Percentiles rank a stretch among this genome's conserved stretches.
These are phyloP conservation scores for Trichonephila inaurata DNA, from an alignment of 1,140 invertebrate genomes.

Conservation along the genomic window DNA sequence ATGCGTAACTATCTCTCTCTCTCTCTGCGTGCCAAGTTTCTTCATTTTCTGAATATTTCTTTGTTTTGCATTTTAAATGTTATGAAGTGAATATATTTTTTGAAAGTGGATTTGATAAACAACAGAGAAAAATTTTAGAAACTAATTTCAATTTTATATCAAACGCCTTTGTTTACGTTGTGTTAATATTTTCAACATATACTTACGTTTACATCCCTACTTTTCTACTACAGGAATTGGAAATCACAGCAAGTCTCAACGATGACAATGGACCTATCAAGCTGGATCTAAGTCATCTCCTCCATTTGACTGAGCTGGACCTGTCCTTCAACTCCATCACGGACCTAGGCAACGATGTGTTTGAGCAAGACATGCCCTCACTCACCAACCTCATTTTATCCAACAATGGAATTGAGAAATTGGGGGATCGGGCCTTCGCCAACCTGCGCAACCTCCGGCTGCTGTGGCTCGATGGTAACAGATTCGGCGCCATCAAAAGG, in stretches of 20 bases:
- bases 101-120: too few relatives aligned
- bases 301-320: not conserved
- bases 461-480: slow-evolving; percentile 20
- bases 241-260: slow-evolving; percentile 14
- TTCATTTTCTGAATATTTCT: too few relatives aligned
- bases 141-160: too few relatives aligned
- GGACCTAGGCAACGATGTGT: slow-evolving; percentile 34
- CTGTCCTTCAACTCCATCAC: slow-evolving; percentile 34
- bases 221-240: not conserved
- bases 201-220: not conserved
- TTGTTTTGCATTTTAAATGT: too few relatives aligned
- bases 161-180: too few relatives aligned
- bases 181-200: too few relatives aligned
- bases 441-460: not conserved
- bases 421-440: slow-evolving; percentile 33
- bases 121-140: too few relatives aligned
- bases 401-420: slow-evolving; percentile 31
- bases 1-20: too few relatives aligned
- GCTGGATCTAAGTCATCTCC: slow-evolving; percentile 1
- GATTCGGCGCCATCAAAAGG: slow-evolving; percentile 33
- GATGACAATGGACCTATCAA: not conserved
- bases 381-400: slow-evolving; percentile 13
- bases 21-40: too few relatives aligned
- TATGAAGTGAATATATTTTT: too few relatives aligned
- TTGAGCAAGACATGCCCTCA: not conserved